phyloP scores from a whole-genome alignment of 2,888 invertebrate species.

The Vesta saturnalis region DNA sequence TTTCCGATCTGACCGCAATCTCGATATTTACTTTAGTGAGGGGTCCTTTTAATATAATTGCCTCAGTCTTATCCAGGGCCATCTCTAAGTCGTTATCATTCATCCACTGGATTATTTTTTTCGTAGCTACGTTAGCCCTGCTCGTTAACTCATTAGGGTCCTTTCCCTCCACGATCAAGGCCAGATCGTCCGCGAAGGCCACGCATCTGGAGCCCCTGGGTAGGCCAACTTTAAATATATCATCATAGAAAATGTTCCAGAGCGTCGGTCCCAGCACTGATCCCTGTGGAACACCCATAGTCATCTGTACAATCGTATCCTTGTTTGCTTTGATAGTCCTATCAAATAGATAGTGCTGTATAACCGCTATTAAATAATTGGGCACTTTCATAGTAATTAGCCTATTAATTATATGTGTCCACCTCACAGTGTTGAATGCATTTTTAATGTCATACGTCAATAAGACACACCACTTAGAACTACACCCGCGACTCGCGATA shows the following conservation, averaged over 20 bases:
- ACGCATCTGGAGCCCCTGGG: constrained; percentile 20
- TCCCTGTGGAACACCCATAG: constrained; percentile 13
- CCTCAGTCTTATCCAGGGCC: background rate
- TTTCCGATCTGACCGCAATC: background rate
- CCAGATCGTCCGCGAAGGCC: constrained; percentile 22
- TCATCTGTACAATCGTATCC: too few species aligned
- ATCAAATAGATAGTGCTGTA: background rate
- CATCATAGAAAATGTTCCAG: constrained; percentile 14
- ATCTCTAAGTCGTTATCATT: background rate
- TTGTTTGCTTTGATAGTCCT: background rate
- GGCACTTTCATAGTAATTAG: background rate
- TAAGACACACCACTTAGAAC: background rate
- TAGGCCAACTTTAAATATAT: constrained; percentile 13
- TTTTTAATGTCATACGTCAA: background rate
- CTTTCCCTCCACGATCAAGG: background rate
- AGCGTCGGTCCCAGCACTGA: constrained; percentile 16
- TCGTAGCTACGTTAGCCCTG: background rate
- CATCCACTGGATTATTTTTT: background rate
- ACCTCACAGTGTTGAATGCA: background rate
- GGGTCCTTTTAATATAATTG: background rate
- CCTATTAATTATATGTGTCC: background rate
- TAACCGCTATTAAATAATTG: background rate
- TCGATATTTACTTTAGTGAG: background rate
- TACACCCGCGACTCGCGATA: background rate
- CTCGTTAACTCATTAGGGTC: background rate